phyloP scores from a whole-genome alignment of 2,797 vertebrate species.

The Artibeus lituratus region DNA sequence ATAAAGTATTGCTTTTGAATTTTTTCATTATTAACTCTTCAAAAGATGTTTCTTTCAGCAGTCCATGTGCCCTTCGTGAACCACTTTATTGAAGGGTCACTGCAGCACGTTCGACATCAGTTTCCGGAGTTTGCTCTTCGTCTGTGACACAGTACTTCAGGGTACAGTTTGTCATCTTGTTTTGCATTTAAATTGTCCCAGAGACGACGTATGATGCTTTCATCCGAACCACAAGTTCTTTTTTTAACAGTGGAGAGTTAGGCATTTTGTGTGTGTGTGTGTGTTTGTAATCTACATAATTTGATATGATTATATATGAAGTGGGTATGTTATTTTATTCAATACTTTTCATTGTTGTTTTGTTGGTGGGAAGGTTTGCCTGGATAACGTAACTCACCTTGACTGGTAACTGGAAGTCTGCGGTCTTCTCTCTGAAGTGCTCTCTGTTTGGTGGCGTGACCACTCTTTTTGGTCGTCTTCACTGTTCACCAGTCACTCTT shows the following conservation, averaged over 20 bases:
- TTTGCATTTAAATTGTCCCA: background rate
- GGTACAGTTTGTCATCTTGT: background rate
- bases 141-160: background rate
- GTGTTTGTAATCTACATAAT: background rate
- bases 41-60: background rate
- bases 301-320: background rate
- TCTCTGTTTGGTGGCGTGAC: background rate
- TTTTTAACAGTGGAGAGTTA: background rate
- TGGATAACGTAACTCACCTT: background rate
- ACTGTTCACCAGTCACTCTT: background rate
- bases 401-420: background rate
- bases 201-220: background rate
- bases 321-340: background rate
- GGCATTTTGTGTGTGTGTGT: background rate
- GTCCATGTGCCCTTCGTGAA: background rate
- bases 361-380: background rate
- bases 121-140: background rate
- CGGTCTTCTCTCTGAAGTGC: background rate
- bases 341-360: background rate
- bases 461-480: background rate
- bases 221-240: background rate
- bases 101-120: background rate
- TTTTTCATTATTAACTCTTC: background rate
- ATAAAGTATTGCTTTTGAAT: background rate
- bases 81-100: background rate